Base-by-base conservation (phyloP, 2,888 invertebrate genomes). In the Nephrotoma flavescens region DNA sequence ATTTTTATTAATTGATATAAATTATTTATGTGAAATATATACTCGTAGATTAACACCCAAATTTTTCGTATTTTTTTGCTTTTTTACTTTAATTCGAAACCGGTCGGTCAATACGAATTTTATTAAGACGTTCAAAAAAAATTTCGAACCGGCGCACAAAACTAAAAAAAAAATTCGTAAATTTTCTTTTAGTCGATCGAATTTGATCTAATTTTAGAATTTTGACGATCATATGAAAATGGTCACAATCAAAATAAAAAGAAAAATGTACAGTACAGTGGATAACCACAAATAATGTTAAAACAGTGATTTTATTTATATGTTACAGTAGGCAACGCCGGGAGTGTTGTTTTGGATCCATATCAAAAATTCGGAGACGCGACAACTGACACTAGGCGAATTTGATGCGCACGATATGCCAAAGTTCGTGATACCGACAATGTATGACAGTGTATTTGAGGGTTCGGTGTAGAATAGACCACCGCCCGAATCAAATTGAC, bases 401-500 rank as follows among this genome's bases (percentile, higher is more conserved):
- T 47, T 86, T 0, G 91, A 89, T 0, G 92, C 95, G 89, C 95
- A 95, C 86, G 88, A 91, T 0, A 87, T 86, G 5, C 95, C 95
- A 88, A 88, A 92, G 87, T 93, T 94, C 87, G 94, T 92, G n/a
- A 94, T 89, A 0, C 94, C 95, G 0, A 93, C 86, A 41, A 89
- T 12, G 88, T 91, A 92, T 0, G 92, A 88, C 1, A 91, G 89
- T 0, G 91, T 91, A 0, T 90, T 92, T 0, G 87, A 31, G 0
- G 89, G 88, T 88, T 94, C 93, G 86, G 91, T 90, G 92, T 93
- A 94, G 0, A 94, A 89, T 0, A 92, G 87, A 0, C 94, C 94
- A 0, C 94, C 94, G 2, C 95, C 95, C 5, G 94, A 93, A 89
- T 94, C 92, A 86, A 89, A 89, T 90, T 91, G 93, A 87, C 94